A percentile compares a stretch with the other conserved stretches of the same genome.
phyloP scores from a whole-genome alignment of 2,797 vertebrate species.

The Lemur catta region DNA sequence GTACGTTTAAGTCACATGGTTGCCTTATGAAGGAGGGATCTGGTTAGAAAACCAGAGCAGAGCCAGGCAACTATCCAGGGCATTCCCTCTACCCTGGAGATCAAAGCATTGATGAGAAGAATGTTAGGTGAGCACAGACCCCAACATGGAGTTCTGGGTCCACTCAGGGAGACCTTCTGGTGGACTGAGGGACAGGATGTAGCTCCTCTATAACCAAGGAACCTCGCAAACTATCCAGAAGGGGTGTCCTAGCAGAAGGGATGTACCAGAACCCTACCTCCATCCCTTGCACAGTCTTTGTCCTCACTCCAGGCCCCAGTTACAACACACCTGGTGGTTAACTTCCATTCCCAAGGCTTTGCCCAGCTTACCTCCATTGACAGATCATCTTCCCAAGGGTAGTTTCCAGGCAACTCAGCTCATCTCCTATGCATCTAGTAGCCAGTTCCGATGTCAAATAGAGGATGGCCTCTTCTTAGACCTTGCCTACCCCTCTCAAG shows the following conservation, averaged over 20 bases:
- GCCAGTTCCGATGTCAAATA: slow-evolving; percentile 10
- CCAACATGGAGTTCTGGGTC: background rate
- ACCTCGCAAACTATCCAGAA: background rate
- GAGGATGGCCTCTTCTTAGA: background rate
- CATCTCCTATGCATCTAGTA: background rate
- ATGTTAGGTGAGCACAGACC: background rate
- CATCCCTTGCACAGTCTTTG: background rate
- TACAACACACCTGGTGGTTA: background rate
- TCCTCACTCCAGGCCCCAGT: background rate
- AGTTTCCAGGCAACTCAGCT: background rate
- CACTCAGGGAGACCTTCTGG: background rate
- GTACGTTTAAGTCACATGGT: background rate
- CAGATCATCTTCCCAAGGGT: background rate
- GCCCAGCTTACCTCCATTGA: slow-evolving; percentile 55
- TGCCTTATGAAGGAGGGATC: background rate
- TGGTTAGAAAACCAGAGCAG: background rate
- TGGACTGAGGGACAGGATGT: background rate
- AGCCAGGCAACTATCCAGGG: background rate
- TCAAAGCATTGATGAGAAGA: background rate
- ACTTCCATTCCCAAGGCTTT: background rate
- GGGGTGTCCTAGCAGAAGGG: background rate
- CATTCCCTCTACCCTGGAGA: background rate
- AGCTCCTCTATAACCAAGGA: background rate
- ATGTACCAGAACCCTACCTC: background rate
- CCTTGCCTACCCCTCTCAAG: background rate